These are phyloP conservation scores for Lichenostomus cassidix DNA, from an alignment of 2,113 vertebrate species.

Conservation along the genomic window DNA sequence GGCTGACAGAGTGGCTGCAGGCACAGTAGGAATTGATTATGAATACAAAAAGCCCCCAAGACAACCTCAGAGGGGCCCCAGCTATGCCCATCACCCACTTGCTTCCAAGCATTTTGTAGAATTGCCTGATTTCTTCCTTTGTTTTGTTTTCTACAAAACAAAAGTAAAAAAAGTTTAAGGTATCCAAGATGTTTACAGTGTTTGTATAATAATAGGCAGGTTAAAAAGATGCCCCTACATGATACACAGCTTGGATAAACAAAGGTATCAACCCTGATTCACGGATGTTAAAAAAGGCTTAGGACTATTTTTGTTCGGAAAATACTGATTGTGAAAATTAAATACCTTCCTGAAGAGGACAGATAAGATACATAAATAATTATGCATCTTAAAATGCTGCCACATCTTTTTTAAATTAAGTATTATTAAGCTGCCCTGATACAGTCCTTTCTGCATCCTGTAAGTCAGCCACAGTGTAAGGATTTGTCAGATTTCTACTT, in stretches of 20 bases:
- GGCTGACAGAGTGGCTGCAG: not conserved
- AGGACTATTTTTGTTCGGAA: not conserved
- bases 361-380: not conserved
- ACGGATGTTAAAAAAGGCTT: not conserved
- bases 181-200: not conserved
- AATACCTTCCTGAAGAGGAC: not conserved
- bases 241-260: not conserved
- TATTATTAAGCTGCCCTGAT: not conserved
- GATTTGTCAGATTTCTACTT: not conserved
- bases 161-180: not conserved
- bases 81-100: not conserved
- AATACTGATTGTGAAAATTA: not conserved
- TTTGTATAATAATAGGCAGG: not conserved
- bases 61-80: not conserved
- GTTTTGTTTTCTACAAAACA: not conserved
- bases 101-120: not conserved
- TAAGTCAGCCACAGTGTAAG: not conserved
- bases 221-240: not conserved
- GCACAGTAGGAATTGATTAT: constrained; percentile 23
- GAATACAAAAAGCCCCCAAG: not conserved
- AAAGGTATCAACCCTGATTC: not conserved
- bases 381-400: not conserved
- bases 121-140: not conserved
- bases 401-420: constrained; percentile 29
- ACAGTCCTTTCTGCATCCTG: not conserved